These are phyloP conservation scores for Melanerpes formicivorus DNA, from an alignment of 2,113 vertebrate genomes.

Conservation along the genomic window DNA sequence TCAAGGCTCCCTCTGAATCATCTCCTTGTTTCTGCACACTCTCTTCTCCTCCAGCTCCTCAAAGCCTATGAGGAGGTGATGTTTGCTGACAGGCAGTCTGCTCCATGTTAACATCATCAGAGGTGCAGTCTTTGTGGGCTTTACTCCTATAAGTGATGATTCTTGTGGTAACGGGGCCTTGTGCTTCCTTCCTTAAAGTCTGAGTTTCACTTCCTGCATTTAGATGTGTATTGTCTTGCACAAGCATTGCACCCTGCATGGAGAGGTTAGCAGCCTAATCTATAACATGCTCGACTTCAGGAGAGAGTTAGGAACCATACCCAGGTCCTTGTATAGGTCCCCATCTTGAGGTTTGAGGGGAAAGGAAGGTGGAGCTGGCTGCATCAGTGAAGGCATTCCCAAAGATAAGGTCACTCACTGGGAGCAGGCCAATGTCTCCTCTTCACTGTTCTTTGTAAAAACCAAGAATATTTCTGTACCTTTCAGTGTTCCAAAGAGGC, in stretches of 20 bases:
- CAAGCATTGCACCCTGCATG: fast-evolving
- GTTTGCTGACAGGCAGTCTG: neutral
- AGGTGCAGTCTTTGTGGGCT: neutral
- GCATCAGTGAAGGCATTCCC: neutral
- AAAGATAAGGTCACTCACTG: fast-evolving
- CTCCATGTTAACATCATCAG: neutral
- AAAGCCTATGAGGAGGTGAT: neutral
- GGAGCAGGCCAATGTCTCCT: neutral
- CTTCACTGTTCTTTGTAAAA: neutral
- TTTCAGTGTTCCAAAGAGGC: neutral
- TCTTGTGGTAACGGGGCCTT: neutral
- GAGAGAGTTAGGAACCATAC: neutral
- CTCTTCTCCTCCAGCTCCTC: neutral
- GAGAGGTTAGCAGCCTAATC: neutral
- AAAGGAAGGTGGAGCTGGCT: neutral
- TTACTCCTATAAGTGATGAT: neutral
- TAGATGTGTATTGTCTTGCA: neutral
- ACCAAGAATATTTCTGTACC: neutral
- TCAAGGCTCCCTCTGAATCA: neutral
- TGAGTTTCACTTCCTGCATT: neutral
- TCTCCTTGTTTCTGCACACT: neutral
- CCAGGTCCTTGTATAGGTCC: neutral
- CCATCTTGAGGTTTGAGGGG: neutral
- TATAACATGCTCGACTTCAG: neutral
- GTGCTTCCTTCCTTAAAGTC: neutral